Base-by-base conservation (phyloP, 2,888 invertebrate genomes). In the Microctonus brassicae region DNA sequence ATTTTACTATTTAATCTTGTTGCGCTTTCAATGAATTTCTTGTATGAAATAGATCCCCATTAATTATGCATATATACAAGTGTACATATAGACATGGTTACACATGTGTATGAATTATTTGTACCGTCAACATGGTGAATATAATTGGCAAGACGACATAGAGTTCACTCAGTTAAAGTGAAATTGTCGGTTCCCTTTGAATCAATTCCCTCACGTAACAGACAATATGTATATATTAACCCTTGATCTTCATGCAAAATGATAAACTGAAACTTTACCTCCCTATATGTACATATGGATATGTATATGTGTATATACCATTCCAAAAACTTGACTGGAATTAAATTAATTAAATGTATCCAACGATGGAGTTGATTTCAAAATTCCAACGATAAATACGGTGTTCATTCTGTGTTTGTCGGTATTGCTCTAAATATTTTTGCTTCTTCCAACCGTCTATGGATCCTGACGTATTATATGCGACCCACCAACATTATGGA, bases 241-340 rank as follows among this genome's bases (percentile, higher is more conserved):
- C 76, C 75, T 76, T 76, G 76, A 76, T 76, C 76, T 76, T 53
- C 73, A 73, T 76, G 76, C 76, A 76, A 76, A 76, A 76, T 73
- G 73, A 73, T 65, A 73, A 55, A 62, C 69, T 62, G 60, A 73
- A 71, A 69, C 70, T 68, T 22, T 13, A 34, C 9, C 9, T 34
- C 69, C 47, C 57, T 55, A 64, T 62, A 29, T 24, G 26, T 57
- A 11, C 4, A 11, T n/a, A 57, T 36, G 53, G 34, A 63, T 60
- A 36, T 47, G 52, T 26, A 61, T 57, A 60, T 29, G 58, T 60
- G 53, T 53, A 65, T 47, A 47, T 29, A 58, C 53, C 69, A 65
- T 72, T 71, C 71, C 58, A 60, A 26, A 70, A 62, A 63, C 61
- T 52, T 42, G 52, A 26, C 57, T 13, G 36, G 61, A 39, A 66